Evolutionary conservation across 2,113 vertebrate genomes (phyloP).

Genomic region (Turnix velox): DNA sequence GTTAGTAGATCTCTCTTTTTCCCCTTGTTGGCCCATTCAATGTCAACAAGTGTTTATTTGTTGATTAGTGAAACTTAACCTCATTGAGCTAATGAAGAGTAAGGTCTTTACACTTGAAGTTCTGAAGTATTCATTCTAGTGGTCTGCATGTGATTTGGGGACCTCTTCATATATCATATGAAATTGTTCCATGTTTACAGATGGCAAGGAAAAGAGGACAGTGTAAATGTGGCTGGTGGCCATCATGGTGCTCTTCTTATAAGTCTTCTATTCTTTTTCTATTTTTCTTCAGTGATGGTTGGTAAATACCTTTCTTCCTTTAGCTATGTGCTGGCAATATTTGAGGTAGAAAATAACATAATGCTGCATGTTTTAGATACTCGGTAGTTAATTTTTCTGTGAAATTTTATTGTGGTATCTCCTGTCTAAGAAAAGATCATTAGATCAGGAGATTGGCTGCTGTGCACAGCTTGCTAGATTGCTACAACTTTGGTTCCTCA

Average conservation of each 20-base stretch:
- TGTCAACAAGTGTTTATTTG: background rate
- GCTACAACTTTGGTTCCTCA: background rate
- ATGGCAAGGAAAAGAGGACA: background rate
- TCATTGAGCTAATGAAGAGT: background rate
- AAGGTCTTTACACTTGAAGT: background rate
- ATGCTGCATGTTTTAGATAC: background rate
- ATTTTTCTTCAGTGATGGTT: background rate
- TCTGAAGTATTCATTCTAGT: background rate
- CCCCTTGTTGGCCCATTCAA: too few species aligned
- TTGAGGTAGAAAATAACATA: background rate
- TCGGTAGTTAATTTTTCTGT: background rate
- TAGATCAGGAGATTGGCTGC: background rate
- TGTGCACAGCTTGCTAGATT: background rate
- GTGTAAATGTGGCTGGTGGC: background rate
- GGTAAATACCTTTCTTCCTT: background rate
- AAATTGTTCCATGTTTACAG: background rate
- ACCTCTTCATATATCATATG: background rate
- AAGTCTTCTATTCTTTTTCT: background rate
- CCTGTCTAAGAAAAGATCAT: background rate
- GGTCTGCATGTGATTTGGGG: background rate
- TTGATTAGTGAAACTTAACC: background rate
- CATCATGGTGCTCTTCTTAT: background rate
- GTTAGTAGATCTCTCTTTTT: background rate
- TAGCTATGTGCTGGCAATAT: background rate
- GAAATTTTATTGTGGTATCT: background rate